Base-by-base conservation (phyloP, 2,113 vertebrate genomes). In the Nestor notabilis region DNA sequence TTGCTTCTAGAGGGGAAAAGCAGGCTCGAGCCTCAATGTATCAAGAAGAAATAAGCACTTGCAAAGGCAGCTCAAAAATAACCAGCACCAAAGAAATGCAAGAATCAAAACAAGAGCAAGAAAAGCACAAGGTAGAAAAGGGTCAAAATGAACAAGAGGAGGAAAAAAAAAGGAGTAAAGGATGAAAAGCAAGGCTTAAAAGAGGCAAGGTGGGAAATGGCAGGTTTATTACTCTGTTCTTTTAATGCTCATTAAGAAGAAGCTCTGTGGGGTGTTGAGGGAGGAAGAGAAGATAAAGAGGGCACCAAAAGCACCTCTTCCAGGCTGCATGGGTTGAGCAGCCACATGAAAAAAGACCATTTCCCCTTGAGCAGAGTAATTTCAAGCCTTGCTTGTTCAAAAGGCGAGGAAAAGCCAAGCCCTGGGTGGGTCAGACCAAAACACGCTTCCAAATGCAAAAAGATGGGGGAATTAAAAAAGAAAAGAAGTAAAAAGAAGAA, bases 311-410 rank as follows among this genome's bases (percentile, higher is more conserved):
- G 29, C 16, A 53, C 43, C 49, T 83, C 71, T 77, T 87, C 74
- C 53, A 70, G 76, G 69, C 82, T 83, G 75, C 43, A 39, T 3
- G 2, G 66, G 29, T 17, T 72, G 60, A 83, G 63, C 80, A 92
- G 77, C 69, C 47, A 70, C 37, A 39, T 86, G 3, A 24, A 64
- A 90, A 93, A 91, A 83, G 78, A 39, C 88, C 93, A 91, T 97
- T 97, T 92, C 92, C 89, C 96, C 85, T 95, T 97, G 82, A 96
- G 80, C 85, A 96, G 82, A 68, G 69, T 93, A 63, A 89, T 94
- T 97, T 98, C 97, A 98, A 98, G 97, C 97, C 97, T 98, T 98
- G 97, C 97, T 98, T 97, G 80, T 97, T 97, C 97, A 94, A 96
- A 97, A 97, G 89, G 88, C 69, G 69, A 83, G 91, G 93, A 83